phyloP scores from a whole-genome alignment of 2,113 vertebrate genomes.

The Blennius ocellaris region DNA sequence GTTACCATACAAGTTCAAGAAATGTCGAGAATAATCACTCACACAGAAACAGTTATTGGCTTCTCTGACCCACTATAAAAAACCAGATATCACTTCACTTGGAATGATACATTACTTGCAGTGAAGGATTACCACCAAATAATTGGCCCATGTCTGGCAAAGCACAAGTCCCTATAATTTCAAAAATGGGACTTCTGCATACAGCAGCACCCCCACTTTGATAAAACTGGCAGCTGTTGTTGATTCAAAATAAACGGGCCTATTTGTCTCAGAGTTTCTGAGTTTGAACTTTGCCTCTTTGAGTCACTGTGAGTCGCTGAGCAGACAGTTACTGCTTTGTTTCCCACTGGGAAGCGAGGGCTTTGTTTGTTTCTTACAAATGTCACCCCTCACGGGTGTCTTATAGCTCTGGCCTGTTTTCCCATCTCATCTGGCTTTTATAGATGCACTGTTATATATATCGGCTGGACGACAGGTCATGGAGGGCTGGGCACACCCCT shows the following conservation, averaged over 20 bases:
- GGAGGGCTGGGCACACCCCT: slow-evolving; percentile 51
- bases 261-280: slow-evolving; percentile 13
- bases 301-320: slow-evolving; percentile 18
- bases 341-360: slow-evolving; percentile 14
- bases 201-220: slow-evolving; percentile 24
- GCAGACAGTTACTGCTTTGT: slow-evolving; percentile 44
- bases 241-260: slow-evolving; percentile 7
- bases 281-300: slow-evolving; percentile 30
- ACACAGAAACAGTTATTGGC: slow-evolving; percentile 34
- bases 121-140: slow-evolving; percentile 50
- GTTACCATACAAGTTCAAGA: slow-evolving; percentile 11
- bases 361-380: slow-evolving; percentile 48
- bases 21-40: slow-evolving; percentile 29
- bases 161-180: slow-evolving; percentile 35
- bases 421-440: slow-evolving; percentile 58
- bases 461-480: slow-evolving; percentile 58
- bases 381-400: slow-evolving; percentile 52
- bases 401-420: slow-evolving; percentile 56
- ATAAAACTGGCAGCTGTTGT: slow-evolving; percentile 32
- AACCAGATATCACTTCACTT: slow-evolving; percentile 32
- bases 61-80: slow-evolving; percentile 45
- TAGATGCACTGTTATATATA: slow-evolving; percentile 54
- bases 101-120: slow-evolving; percentile 32
- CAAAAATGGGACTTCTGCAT: slow-evolving; percentile 16
- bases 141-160: slow-evolving; percentile 42